phyloP scores from a whole-genome alignment of 92 coral and sea anemone genomes.

The Pocillopora grandis region DNA sequence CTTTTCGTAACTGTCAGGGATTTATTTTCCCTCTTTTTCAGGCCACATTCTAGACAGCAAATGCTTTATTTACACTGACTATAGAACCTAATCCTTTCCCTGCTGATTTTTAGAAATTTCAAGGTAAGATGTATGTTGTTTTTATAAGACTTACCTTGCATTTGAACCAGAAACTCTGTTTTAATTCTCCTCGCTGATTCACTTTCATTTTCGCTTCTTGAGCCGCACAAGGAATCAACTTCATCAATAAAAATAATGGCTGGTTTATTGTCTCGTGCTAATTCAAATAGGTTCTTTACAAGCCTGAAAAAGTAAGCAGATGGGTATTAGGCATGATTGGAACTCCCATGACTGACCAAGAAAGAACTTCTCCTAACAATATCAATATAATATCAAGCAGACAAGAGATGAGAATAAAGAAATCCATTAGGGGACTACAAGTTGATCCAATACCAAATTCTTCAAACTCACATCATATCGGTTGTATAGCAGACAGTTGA shows the following conservation, averaged over 20 bases:
- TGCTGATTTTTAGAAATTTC: too few relatives aligned
- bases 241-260: conserved; percentile 98
- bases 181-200: conserved; percentile 98
- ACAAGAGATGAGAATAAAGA: too few relatives aligned
- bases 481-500: too few relatives aligned
- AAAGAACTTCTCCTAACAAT: neutral
- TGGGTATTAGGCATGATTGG: neutral
- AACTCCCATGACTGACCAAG: neutral
- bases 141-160: conserved; percentile 76
- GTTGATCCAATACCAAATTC: too few relatives aligned
- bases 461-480: too few relatives aligned
- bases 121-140: neutral
- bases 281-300: conserved; percentile 91
- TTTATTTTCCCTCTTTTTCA: too few relatives aligned
- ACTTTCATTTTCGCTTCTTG: conserved; percentile 98
- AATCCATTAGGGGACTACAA: too few relatives aligned
- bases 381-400: too few relatives aligned
- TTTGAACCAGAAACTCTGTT: conserved; percentile 97
- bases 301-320: conserved; percentile 58
- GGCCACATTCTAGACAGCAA: too few relatives aligned
- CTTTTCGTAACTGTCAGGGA: too few relatives aligned
- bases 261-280: conserved; percentile 97
- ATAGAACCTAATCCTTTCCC: too few relatives aligned
- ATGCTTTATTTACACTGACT: too few relatives aligned
- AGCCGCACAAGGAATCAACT: conserved; percentile 98